These are phyloP conservation scores for Zaprionus africanus DNA, from an alignment of 1,140 invertebrate genomes.

Conservation along the genomic window DNA sequence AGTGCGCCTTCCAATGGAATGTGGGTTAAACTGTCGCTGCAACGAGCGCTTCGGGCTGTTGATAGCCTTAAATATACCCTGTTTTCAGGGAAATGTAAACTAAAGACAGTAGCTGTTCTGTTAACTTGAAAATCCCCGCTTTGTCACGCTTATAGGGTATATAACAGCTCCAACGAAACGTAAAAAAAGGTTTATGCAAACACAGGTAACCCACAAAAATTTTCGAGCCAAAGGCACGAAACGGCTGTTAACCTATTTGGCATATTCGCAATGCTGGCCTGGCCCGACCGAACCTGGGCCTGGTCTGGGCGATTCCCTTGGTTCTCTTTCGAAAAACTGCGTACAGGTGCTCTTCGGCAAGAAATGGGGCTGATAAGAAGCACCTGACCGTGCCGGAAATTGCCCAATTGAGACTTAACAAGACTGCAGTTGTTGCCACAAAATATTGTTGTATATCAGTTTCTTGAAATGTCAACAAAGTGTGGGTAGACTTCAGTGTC, in stretches of 20 bases:
- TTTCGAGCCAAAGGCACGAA: conserved; percentile 74
- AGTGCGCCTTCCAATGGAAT: conserved; percentile 37
- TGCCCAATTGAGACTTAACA: conserved; percentile 4
- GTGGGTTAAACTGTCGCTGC: conserved; percentile 73
- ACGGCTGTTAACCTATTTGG: conserved; percentile 79
- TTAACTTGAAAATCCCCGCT: neutral
- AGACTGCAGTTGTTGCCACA: neutral
- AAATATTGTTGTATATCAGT: neutral
- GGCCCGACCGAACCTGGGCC: conserved; percentile 45
- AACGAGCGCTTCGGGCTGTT: conserved; percentile 27
- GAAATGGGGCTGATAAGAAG: neutral
- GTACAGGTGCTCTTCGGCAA: neutral
- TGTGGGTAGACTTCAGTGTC: neutral
- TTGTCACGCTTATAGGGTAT: neutral
- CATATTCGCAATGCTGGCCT: conserved; percentile 63
- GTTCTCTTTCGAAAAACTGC: neutral
- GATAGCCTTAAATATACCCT: neutral
- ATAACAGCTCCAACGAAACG: conserved; percentile 30
- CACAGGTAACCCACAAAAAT: conserved; percentile 42
- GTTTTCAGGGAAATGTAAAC: neutral
- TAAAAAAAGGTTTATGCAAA: conserved; percentile 72
- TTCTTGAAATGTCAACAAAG: conserved; percentile 3
- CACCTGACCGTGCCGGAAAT: neutral
- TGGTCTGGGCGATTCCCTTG: neutral
- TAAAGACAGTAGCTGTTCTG: neutral